These are phyloP conservation scores for Lobophora halterata DNA, from an alignment of 2,888 invertebrate species.

Conservation along the genomic window DNA sequence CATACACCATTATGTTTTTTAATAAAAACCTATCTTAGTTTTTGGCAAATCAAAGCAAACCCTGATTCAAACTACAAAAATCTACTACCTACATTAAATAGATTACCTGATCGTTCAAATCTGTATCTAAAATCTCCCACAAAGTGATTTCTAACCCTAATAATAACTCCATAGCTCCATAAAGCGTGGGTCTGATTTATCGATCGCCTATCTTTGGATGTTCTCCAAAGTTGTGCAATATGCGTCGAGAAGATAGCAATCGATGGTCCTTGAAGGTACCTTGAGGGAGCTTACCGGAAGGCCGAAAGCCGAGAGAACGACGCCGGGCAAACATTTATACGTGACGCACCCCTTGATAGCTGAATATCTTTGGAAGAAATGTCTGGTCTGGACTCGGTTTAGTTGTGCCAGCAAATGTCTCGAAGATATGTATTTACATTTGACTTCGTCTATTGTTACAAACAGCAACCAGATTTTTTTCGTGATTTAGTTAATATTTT, in stretches of 20 bases:
- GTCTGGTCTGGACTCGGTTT: too few relatives aligned
- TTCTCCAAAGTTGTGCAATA: conserved; percentile 68
- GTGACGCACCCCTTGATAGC: conserved; percentile 49
- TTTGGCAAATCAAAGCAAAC: too few relatives aligned
- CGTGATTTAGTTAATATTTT: too few relatives aligned
- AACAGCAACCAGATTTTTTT: too few relatives aligned
- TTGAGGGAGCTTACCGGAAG: conserved; percentile 54
- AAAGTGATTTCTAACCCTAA: conserved; percentile 30
- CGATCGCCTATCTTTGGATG: conserved; percentile 46
- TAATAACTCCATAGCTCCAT: conserved; percentile 43
- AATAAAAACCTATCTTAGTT: too few relatives aligned
- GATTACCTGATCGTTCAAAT: too few relatives aligned
- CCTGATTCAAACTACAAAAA: too few relatives aligned
- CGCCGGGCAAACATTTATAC: conserved; percentile 67
- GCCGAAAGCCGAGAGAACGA: conserved; percentile 54
- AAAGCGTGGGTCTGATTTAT: conserved; percentile 53
- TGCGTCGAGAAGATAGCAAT: conserved; percentile 62
- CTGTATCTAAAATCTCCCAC: conserved; percentile 30
- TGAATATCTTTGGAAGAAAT: conserved; percentile 3
- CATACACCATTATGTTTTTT: too few relatives aligned
- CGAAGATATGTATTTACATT: too few relatives aligned
- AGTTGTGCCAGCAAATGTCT: too few relatives aligned
- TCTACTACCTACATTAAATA: too few relatives aligned
- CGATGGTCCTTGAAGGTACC: conserved; percentile 67
- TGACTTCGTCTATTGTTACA: too few relatives aligned